Evolutionary conservation across 2,113 vertebrate species (phyloP).

Genomic region (Tonatia bakeri): DNA sequence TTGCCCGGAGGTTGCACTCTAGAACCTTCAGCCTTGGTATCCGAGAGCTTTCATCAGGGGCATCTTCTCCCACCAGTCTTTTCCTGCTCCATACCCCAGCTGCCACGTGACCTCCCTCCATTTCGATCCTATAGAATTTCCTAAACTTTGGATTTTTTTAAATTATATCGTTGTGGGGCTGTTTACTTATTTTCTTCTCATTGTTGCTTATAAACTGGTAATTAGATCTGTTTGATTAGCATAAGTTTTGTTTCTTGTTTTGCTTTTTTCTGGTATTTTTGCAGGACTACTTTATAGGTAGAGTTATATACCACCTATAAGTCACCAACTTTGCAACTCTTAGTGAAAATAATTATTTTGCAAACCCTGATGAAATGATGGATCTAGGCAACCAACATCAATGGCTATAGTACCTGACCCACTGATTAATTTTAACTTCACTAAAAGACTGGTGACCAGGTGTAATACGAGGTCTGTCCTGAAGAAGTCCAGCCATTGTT

Average conservation of each 20-base stretch:
- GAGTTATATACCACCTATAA: neutral
- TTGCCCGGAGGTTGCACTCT: neutral
- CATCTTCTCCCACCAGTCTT: neutral
- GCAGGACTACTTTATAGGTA: neutral
- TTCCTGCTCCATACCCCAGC: neutral
- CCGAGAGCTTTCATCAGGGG: neutral
- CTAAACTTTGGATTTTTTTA: neutral
- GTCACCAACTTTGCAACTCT: neutral
- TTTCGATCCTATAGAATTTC: neutral
- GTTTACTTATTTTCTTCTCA: neutral
- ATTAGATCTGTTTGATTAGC: neutral
- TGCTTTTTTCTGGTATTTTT: neutral
- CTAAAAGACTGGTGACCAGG: neutral
- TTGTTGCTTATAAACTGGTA: neutral
- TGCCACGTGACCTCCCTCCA: no score
- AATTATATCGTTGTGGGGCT: neutral
- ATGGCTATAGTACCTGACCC: neutral
- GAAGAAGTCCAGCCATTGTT: no score
- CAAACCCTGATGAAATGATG: neutral
- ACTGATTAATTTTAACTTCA: constrained; percentile 7
- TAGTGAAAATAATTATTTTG: constrained; percentile 19
- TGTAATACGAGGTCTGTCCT: neutral
- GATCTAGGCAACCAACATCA: neutral
- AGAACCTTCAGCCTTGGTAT: neutral
- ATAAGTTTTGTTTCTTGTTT: neutral